Percentiles rank a stretch among this genome's conserved stretches.
Conservation (phyloP, 2,888 invertebrate species). For the Leptinotarsa tumamoca region DNA sequence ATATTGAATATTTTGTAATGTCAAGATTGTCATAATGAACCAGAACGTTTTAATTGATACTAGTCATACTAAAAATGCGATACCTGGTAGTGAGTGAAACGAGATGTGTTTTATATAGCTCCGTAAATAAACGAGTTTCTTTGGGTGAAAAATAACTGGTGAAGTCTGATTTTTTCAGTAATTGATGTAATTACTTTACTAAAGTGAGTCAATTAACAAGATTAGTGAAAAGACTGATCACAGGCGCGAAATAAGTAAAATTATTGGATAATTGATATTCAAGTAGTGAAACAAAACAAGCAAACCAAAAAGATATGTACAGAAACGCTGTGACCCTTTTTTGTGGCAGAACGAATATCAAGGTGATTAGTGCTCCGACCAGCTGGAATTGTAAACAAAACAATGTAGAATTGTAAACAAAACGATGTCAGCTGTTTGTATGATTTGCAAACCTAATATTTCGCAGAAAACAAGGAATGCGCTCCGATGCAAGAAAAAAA, state of each 20-base stretch:
- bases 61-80: too few species aligned
- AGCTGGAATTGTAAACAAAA: constrained; percentile 7
- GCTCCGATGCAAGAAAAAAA: background rate
- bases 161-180: constrained; percentile 9
- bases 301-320: constrained; percentile 10
- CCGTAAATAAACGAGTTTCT: background rate
- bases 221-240: constrained; percentile 5
- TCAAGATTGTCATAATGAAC: too few species aligned
- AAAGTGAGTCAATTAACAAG: background rate
- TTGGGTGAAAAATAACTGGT: background rate
- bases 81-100: background rate
- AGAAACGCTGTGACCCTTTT: constrained; percentile 18
- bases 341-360: constrained; percentile 20
- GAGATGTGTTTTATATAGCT: constrained; percentile 7
- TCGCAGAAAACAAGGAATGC: constrained; percentile 3
- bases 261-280: constrained; percentile 20
- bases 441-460: background rate
- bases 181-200: constrained; percentile 3
- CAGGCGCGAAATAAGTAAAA: constrained; percentile 13
- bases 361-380: constrained; percentile 9
- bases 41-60: too few species aligned
- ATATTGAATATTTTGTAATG: too few species aligned
- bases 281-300: background rate
- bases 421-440: background rate
- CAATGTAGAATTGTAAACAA: background rate